Base-by-base conservation (phyloP, 1,140 invertebrate species). In the Tetragonula clypearis region DNA sequence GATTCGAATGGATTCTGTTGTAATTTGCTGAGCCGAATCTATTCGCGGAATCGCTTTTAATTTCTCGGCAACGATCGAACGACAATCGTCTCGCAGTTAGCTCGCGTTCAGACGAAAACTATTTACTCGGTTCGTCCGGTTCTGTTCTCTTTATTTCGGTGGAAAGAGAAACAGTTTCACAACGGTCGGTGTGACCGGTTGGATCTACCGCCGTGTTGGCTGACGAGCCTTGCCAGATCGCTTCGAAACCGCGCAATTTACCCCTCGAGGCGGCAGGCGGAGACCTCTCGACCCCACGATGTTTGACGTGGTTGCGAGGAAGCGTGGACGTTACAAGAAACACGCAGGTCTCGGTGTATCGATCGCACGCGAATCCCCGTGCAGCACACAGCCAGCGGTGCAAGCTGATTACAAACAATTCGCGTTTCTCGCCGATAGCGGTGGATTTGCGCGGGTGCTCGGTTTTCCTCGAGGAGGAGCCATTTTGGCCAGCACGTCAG, bases 401-500 rank as follows among this genome's bases (percentile, higher is more conserved):
- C 53, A 82, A 77, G 76, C 79, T 68, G 79, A 86, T 82, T 86
- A 62, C 56, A 53, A 82, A 41, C 84, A 66, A 75, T 82, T 86
- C 82, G 82, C 73, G 65, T 19, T 19, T 82, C 0, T 30, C 71
- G 41, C 66, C 23, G n/a, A 60, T 65, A 77, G 56, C 79, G 14
- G n/a, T 26, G 71, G 71, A 75, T 75, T 78, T 81, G 17, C 30
- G 11, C 41, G 41, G 41, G 30, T 14, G 84, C 6, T 49, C 53
- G n/a, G 62, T 60, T 49, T 58, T 66, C 76, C 74, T 73, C 71
- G 41, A 9, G 41, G 69, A 8, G 60, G 11, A 58, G 66, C 72
- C 86, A 87, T 85, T 78, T 87, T 80, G 86, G 82, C 77, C 77
- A 79, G 72, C 73, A 53, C 82, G 82, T 65, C 30, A 53, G 85